These are phyloP conservation scores for Nothocercus julius DNA, from an alignment of 2,113 vertebrate genomes.

Conservation along the genomic window DNA sequence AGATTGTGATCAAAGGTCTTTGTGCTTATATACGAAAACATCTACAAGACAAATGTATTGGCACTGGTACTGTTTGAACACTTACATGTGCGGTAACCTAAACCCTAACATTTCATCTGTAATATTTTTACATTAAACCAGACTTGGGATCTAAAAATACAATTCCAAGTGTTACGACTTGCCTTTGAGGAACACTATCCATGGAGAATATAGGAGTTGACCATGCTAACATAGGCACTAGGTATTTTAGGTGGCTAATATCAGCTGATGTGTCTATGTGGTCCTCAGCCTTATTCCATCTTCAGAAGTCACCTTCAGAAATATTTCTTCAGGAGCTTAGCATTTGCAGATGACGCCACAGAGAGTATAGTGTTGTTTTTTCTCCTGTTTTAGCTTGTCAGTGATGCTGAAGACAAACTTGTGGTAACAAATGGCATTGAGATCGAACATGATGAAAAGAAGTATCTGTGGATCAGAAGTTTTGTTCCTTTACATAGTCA, in stretches of 20 bases:
- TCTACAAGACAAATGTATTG: neutral
- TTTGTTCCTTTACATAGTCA: fast-evolving
- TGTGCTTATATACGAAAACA: neutral
- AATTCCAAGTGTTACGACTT: neutral
- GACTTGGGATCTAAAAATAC: neutral
- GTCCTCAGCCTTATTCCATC: neutral
- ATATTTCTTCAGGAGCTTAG: neutral
- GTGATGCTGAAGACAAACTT: fast-evolving
- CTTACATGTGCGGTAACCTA: fast-evolving
- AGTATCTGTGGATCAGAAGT: neutral
- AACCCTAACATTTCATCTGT: neutral
- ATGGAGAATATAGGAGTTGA: neutral
- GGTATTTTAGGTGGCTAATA: neutral
- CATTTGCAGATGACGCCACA: neutral
- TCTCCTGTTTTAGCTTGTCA: fast-evolving
- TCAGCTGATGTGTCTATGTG: fast-evolving
- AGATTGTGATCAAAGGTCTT: neutral
- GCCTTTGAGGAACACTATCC: fast-evolving
- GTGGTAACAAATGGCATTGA: neutral
- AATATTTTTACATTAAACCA: neutral
- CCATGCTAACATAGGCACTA: fast-evolving
- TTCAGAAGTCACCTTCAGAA: neutral
- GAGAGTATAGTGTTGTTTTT: no score
- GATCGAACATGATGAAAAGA: neutral
- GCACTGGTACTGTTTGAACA: neutral